Base-by-base conservation (phyloP, 2,113 vertebrate genomes). In the Odontesthes bonariensis region DNA sequence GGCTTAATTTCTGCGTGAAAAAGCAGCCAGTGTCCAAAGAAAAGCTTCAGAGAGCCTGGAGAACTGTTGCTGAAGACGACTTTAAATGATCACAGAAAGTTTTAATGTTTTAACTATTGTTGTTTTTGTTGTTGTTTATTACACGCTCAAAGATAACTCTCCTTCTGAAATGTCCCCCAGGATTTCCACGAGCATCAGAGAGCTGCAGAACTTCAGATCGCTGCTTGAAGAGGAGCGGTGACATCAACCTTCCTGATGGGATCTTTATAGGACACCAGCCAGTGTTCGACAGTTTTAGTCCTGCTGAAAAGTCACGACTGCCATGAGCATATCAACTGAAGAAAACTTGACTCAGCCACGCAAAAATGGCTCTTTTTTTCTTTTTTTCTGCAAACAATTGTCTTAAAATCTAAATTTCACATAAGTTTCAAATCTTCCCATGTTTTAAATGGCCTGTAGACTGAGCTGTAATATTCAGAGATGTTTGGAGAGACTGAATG, bases 181-280 rank as follows among this genome's bases (percentile, higher is more conserved):
- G 90, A 94, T 99, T 88, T 97, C 98, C 56, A 98, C 96, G 0
- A 99, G 97, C 3, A 66, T 99, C 73, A 91, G 89, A 87, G 97
- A 99, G 87, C 84, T 99, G 91, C 91, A 98, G 81, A 97, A 95
- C 91, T 98, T 99, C 69, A 93, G 93, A 58, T 88, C 81, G 5
- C 88, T 98, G 73, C 89, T 98, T 12, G 54, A 88, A 12, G 89
- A 93, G 56, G 73, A 95, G 73, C 61, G 70, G 10, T 95, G 81
- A 90, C 7, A 5, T 3, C 1, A 7, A 17, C 65, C 13, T 14
- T 23, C 10, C 57, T 23, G 13, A 58, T 11, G 87, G 19, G 4
- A 14, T 2, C 1, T 20, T 31, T 35, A n/a, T n/a, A n/a, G 27
- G 27, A 27, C 27, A 27, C 27, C 27, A 27, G 27, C 27, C 27